phyloP scores from a whole-genome alignment of 2,888 invertebrate species.

The Sicus ferrugineus region DNA sequence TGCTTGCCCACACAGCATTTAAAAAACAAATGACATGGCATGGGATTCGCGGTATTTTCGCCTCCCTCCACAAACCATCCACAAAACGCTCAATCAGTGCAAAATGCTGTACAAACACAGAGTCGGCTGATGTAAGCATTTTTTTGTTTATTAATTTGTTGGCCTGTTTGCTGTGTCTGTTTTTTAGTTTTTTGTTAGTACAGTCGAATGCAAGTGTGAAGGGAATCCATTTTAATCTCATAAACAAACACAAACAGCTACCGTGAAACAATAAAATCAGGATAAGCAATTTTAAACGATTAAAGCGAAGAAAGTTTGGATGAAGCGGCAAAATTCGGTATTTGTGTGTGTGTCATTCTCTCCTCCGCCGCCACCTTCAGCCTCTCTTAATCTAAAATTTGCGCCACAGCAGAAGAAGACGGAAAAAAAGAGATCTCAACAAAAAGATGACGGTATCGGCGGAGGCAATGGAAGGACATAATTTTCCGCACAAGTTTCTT shows the following conservation, averaged over 20 bases:
- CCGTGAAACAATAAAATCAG: too few species aligned
- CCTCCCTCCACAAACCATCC: not conserved
- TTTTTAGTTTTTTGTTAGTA: not conserved
- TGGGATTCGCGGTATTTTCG: not conserved
- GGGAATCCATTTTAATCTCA: slow-evolving; percentile 17
- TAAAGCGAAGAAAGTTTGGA: not conserved
- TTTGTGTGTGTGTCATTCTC: not conserved
- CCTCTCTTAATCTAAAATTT: not conserved
- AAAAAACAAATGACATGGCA: too few species aligned
- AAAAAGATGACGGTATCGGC: not conserved
- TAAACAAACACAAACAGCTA: slow-evolving; percentile 26
- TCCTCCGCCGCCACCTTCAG: not conserved
- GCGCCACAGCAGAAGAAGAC: too few species aligned
- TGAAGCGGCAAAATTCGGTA: not conserved
- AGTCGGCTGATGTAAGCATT: not conserved
- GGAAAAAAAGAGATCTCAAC: too few species aligned
- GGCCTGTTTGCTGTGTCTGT: not conserved
- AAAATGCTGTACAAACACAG: slow-evolving; percentile 9
- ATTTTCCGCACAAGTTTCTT: slow-evolving; percentile 35
- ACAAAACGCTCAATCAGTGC: slow-evolving; percentile 11
- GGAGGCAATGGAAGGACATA: slow-evolving; percentile 21
- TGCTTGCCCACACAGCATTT: too few species aligned
- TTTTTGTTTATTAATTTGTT: slow-evolving; percentile 15
- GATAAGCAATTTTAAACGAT: too few species aligned
- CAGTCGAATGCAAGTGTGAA: slow-evolving; percentile 3